phyloP scores from a whole-genome alignment of 2,888 invertebrate genomes.

The Ametastegia equiseti region DNA sequence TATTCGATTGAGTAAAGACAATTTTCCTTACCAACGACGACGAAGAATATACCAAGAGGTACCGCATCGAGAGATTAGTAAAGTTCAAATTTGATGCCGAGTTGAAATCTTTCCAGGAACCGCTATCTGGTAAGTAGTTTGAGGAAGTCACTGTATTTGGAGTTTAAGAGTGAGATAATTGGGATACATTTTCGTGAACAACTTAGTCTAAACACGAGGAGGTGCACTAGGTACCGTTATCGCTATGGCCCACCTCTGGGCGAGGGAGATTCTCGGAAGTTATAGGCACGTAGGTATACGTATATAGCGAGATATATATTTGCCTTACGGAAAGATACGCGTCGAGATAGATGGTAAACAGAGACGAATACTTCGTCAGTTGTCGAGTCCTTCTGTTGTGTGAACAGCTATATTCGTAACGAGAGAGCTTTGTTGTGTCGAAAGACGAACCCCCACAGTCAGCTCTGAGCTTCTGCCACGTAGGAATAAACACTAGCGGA shows the following conservation, averaged over 20 bases:
- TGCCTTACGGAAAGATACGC: conserved; percentile 41
- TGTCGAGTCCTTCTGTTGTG: not conserved
- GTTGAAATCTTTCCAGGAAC: conserved; percentile 34
- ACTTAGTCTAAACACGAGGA: conserved; percentile 28
- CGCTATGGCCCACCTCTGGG: not conserved
- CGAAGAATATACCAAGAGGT: not conserved
- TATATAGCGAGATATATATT: not conserved
- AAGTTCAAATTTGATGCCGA: conserved; percentile 29
- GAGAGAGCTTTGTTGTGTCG: conserved; percentile 10
- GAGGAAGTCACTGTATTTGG: not conserved
- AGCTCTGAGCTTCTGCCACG: not conserved
- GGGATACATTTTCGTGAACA: conserved; percentile 36
- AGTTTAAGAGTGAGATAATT: conserved; percentile 22
- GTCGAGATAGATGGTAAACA: conserved; percentile 3
- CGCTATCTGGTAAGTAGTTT: conserved; percentile 35
- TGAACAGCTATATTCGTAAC: conserved; percentile 20
- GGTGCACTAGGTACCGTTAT: conserved; percentile 44
- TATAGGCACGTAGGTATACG: too few relatives aligned
- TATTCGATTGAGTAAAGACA: not conserved
- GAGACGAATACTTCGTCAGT: not conserved
- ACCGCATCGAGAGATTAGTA: conserved; percentile 24
- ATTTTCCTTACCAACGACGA: not conserved
- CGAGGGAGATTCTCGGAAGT: conserved; percentile 37
- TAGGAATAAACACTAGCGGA: not conserved
- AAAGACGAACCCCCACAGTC: not conserved